A percentile compares a stretch with the other conserved stretches of the same genome.
These are phyloP conservation scores for Mamestra brassicae DNA, from an alignment of 2,888 invertebrate species.

Conservation along the genomic window DNA sequence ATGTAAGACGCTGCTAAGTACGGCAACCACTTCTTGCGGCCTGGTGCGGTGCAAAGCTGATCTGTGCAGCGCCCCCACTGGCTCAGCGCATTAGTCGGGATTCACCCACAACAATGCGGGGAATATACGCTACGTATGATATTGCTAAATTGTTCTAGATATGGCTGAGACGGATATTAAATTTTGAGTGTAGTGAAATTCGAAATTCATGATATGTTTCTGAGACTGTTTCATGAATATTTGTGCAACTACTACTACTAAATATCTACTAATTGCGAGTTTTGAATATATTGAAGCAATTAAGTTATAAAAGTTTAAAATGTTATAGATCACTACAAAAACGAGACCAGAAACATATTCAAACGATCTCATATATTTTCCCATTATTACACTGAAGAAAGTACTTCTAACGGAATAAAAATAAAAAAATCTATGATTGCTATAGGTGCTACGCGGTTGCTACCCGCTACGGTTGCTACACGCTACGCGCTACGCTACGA, in stretches of 20 bases:
- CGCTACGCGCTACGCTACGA: conserved; percentile 37
- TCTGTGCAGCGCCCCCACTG: conserved; percentile 15
- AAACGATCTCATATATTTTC: not conserved
- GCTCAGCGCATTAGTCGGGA: conserved; percentile 24
- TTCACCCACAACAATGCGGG: conserved; percentile 27
- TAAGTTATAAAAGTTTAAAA: not conserved
- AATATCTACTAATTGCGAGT: too few relatives aligned
- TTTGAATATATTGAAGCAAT: too few relatives aligned
- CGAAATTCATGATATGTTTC: not conserved
- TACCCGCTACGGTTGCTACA: conserved; percentile 18
- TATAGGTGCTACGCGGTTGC: conserved; percentile 26
- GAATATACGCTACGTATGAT: not conserved
- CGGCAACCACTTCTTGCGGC: conserved; percentile 41
- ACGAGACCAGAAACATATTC: not conserved
- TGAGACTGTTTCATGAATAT: not conserved
- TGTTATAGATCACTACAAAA: not conserved
- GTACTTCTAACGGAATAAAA: not conserved
- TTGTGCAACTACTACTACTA: not conserved
- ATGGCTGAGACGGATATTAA: not conserved
- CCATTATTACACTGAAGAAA: not conserved
- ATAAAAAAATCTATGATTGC: not conserved
- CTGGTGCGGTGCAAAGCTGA: conserved; percentile 40
- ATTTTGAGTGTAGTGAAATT: not conserved
- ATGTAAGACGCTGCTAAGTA: conserved; percentile 33
- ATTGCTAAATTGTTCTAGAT: not conserved